Base-by-base conservation (phyloP, 2,797 vertebrate genomes). In the Dryobates pubescens region DNA sequence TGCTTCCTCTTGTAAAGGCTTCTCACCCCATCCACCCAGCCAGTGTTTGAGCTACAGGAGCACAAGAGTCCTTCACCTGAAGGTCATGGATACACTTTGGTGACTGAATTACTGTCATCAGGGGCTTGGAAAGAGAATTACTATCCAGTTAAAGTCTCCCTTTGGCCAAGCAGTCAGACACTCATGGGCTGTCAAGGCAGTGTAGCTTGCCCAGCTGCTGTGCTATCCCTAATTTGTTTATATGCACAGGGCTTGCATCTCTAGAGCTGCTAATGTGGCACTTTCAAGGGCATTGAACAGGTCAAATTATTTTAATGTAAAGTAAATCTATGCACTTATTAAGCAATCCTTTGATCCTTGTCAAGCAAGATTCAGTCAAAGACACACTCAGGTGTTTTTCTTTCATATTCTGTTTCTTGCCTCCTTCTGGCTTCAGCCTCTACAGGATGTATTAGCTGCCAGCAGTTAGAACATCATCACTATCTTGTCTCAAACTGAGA, bases 321-420 rank as follows among this genome's bases (percentile, higher is more conserved):
- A 79, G 79, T 87, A 86, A 93, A 84, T 86, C 53, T 64, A 7
- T 64, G 77, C 89, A 77, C 12, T 83, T 92, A 82, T 22, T 83
- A 89, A 89, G 79, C 71, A 89, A 82, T 84, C 64, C 80, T 95
- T 79, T 89, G 89, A 94, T 93, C 69, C 69, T 49, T 82, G 87
- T 86, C 86, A 88, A 74, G 58, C 59, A 77, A 84, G 64, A 65
- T 30, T 76, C 56, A 86, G n/a, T 79, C 88, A 80, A 80, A 91
- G 57, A 58, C 70, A 81, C 29, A 56, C 59, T 79, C 51, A 32
- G 77, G 61, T 93, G 23, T 86, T 93, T 94, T 94, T 84, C 51
- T 87, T 86, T 72, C 79, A 62, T 79, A 13, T 43, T 56, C 86
- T 92, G 30, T 91, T 71, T 86, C 58, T 90, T 89, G 45, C 54